Evolutionary conservation across 1,140 invertebrate genomes (phyloP).

Genomic region (Orchesella cincta): DNA sequence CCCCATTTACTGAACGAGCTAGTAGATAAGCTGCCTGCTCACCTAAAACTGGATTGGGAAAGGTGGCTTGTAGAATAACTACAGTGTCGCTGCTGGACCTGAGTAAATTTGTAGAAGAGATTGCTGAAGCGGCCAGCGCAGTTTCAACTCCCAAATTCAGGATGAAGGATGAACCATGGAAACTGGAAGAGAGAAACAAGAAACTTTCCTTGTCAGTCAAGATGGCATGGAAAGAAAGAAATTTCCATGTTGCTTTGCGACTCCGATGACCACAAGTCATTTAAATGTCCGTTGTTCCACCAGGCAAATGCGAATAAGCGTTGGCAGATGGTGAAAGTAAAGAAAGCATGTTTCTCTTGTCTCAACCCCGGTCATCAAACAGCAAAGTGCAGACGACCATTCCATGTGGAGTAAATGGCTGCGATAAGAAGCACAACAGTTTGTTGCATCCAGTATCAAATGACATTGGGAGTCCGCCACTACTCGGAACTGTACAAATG

Average conservation of each 20-base stretch:
- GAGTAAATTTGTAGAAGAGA: not conserved
- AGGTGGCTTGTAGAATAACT: not conserved
- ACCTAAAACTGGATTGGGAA: not conserved
- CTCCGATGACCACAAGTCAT: not conserved
- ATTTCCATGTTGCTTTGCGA: not conserved
- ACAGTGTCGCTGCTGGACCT: not conserved
- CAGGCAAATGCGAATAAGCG: not conserved
- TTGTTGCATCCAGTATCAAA: too few species aligned
- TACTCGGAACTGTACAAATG: too few species aligned
- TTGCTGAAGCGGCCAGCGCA: not conserved
- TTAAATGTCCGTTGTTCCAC: not conserved
- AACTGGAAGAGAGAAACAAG: not conserved
- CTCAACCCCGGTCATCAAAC: not conserved
- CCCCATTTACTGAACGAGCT: conserved; percentile 22
- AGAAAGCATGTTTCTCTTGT: not conserved
- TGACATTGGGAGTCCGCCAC: not conserved
- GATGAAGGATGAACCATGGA: too few species aligned
- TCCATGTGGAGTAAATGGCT: too few species aligned
- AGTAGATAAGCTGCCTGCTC: conserved; percentile 14
- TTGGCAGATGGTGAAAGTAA: not conserved
- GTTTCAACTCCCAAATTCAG: not conserved
- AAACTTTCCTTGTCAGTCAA: too few species aligned
- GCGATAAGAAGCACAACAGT: too few species aligned
- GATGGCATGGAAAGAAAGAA: not conserved
- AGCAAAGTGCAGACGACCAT: too few species aligned